Evolutionary conservation across 2,888 invertebrate genomes (phyloP), one percentile per base, ranked within the genome.

Genomic region (Arrhopalites spinosus): DNA sequence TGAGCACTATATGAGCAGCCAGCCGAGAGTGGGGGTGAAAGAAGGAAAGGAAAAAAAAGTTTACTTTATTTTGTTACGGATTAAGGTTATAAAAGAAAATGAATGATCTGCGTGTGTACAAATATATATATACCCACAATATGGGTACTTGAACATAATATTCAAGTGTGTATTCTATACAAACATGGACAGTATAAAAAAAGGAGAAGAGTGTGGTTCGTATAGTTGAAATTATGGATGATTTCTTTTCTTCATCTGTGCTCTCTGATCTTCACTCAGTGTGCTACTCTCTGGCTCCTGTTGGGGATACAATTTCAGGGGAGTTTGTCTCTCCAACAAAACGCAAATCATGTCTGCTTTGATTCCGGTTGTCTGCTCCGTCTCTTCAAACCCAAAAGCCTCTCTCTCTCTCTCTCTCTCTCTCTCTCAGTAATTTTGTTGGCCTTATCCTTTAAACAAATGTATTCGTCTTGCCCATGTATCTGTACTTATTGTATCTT

Each of bases 271-370:
- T 68, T 66, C 2, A 47, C 13, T 27, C 20, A 20, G 59, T 59
- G 23, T 59, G 23, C n/a, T 45, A 20, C 25, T 23, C 20, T 43
- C 0, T 59, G 56, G 69, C 53, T 69, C 53, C 53, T 69, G 69
- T 69, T 43, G 25, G 30, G 71, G 71, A 20, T 71, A 71, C 36
- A 71, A 71, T 71, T 71, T 71, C 71, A 71, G 59, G 71, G 71
- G 59, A 71, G 71, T 71, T 71, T 71, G 23, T 56, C 61, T 59
- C 56, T 53, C 50, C 70, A 56, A 70, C 71, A 71, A 71, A 71
- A 71, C 71, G 71, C 71, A 71, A 71, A 59, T 71, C 71, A 71
- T 71, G 71, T 71, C 71, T 56, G 71, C 61, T 71, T 71, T 71
- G 59, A 71, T 71, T 71, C 61, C 71, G 71, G 56, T 59, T 71